These are phyloP conservation scores for Sycon ciliatum DNA, from an alignment of 37 sponge, comb jelly and placozoan genomes.

Conservation along the genomic window DNA sequence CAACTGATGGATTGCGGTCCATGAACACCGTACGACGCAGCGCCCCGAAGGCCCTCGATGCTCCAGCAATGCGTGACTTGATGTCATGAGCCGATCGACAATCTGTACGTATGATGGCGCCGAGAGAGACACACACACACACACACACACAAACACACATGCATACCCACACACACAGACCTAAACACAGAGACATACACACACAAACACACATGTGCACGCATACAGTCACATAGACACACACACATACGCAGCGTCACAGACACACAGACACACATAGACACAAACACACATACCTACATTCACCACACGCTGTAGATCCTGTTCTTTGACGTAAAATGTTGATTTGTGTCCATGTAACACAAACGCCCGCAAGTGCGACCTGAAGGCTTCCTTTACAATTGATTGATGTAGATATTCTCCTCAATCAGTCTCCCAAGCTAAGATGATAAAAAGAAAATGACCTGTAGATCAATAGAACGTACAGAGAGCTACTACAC, in stretches of 20 bases:
- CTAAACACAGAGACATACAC: too few relatives aligned
- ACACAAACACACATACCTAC: conserved; percentile 62
- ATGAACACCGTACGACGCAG: too few relatives aligned
- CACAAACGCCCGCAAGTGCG: conserved; percentile 85
- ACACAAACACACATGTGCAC: too few relatives aligned
- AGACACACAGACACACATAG: neutral
- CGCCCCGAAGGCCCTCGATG: too few relatives aligned
- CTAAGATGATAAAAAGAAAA: conserved; percentile 17
- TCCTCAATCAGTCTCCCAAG: conserved; percentile 87
- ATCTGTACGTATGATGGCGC: too few relatives aligned
- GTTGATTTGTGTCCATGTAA: conserved; percentile 77
- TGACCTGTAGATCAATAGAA: too few relatives aligned
- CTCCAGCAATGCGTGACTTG: too few relatives aligned
- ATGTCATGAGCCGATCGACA: too few relatives aligned
- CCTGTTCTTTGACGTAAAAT: conserved; percentile 74
- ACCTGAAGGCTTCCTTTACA: conserved; percentile 82
- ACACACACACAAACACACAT: too few relatives aligned
- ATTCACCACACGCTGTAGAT: conserved; percentile 73
- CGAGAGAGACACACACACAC: too few relatives aligned
- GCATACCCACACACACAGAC: too few relatives aligned
- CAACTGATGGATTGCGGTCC: too few relatives aligned
- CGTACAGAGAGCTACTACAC: neutral
- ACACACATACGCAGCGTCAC: neutral
- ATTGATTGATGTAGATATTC: conserved; percentile 93
- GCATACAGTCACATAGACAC: neutral